Evolutionary conservation across 2,113 vertebrate genomes (phyloP).

Genomic region (Oreochromis tanganicae): DNA sequence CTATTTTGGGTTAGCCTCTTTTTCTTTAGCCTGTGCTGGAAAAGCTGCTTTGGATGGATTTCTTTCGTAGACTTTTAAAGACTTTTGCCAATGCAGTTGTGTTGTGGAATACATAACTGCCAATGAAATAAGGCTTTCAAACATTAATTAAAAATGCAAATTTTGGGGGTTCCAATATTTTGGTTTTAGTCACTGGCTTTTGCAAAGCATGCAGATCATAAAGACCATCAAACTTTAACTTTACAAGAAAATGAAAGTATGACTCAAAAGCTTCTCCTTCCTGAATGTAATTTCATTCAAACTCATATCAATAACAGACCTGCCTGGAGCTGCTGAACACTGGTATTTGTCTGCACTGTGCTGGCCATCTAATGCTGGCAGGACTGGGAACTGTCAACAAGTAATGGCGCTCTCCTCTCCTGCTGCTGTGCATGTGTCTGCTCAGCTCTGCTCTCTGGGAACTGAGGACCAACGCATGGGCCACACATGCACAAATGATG

Average conservation of each 20-base stretch:
- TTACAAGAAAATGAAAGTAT: neutral
- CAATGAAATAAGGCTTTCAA: neutral
- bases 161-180: neutral
- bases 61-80: neutral
- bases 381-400: neutral
- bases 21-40: neutral
- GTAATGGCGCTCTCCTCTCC: neutral
- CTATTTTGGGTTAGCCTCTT: neutral
- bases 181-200: neutral
- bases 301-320: neutral
- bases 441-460: neutral
- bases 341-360: neutral
- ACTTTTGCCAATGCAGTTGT: neutral
- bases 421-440: neutral
- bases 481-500: neutral
- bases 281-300: neutral
- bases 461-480: neutral
- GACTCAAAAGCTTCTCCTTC: neutral
- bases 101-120: neutral
- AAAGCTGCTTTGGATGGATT: neutral
- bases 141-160: neutral
- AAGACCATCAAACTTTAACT: neutral
- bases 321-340: neutral
- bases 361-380: neutral
- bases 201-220: neutral